Percentiles rank a stretch among this genome's conserved stretches.
Evolutionary conservation across 2,113 vertebrate species (phyloP).

Genomic region (Malurus cyaneus): DNA sequence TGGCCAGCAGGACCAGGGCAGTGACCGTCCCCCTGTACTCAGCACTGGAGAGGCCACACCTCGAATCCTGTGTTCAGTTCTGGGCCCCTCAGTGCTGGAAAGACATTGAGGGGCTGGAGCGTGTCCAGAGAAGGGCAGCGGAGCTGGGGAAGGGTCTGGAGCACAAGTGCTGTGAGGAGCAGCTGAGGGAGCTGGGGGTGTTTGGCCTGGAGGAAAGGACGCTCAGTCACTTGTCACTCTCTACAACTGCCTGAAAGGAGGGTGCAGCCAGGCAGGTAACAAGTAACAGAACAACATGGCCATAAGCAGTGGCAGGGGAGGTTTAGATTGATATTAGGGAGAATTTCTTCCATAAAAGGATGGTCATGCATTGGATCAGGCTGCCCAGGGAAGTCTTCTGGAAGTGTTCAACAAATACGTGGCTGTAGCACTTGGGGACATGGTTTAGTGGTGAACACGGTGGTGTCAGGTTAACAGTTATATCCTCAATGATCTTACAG

Average conservation of each 20-base stretch:
- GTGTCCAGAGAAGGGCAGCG: neutral
- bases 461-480: neutral
- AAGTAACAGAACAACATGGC: neutral
- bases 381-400: neutral
- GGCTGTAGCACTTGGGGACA: neutral
- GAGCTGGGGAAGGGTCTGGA: neutral
- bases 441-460: neutral
- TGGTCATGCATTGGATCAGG: neutral
- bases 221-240: rapidly evolving
- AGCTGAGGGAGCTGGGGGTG: neutral
- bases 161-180: neutral
- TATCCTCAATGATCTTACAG: neutral
- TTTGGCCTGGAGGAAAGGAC: neutral
- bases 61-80: neutral
- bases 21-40: neutral
- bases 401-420: neutral
- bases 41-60: neutral
- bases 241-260: rapidly evolving
- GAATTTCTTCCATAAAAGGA: neutral
- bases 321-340: neutral
- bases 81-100: neutral
- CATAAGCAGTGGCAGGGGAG: neutral
- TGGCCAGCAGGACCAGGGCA: neutral
- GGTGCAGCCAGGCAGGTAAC: rapidly evolving
- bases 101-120: neutral